phyloP scores from a whole-genome alignment of 2,888 invertebrate species.

The Tenthredo distinguenda region DNA sequence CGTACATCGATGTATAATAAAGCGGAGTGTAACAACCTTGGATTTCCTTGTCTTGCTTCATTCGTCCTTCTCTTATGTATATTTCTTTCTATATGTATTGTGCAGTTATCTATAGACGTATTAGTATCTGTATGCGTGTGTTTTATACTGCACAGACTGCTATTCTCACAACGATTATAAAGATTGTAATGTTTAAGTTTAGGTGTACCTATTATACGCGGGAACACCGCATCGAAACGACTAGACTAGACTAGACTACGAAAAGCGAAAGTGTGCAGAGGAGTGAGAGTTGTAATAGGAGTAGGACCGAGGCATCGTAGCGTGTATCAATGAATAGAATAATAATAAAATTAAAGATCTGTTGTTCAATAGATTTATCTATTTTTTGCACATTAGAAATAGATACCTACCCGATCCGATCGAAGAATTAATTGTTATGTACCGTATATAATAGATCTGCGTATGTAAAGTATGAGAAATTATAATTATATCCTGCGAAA shows the following conservation, averaged over 20 bases:
- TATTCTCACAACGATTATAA: too few relatives aligned
- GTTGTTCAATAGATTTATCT: not conserved
- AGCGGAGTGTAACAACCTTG: conserved; percentile 7
- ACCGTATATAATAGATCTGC: too few relatives aligned
- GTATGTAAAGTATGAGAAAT: too few relatives aligned
- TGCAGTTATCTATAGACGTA: not conserved
- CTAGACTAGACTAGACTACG: not conserved
- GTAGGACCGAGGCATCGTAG: not conserved
- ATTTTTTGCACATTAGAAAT: not conserved
- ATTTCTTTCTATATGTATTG: not conserved
- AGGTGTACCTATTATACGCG: not conserved
- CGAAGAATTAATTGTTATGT: too few relatives aligned
- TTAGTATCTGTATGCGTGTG: not conserved
- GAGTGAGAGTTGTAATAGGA: not conserved
- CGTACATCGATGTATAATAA: not conserved
- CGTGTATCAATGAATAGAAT: not conserved
- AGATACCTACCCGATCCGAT: not conserved
- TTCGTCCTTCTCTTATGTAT: not conserved
- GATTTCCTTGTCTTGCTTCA: conserved; percentile 20
- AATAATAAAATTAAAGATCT: not conserved
- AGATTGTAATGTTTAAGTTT: too few relatives aligned
- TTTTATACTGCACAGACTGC: not conserved
- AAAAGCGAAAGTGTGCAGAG: not conserved
- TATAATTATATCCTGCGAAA: too few relatives aligned
- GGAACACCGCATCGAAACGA: not conserved